Base-by-base conservation (phyloP, 2,888 invertebrate genomes). In the Ennomos fuscantarius region DNA sequence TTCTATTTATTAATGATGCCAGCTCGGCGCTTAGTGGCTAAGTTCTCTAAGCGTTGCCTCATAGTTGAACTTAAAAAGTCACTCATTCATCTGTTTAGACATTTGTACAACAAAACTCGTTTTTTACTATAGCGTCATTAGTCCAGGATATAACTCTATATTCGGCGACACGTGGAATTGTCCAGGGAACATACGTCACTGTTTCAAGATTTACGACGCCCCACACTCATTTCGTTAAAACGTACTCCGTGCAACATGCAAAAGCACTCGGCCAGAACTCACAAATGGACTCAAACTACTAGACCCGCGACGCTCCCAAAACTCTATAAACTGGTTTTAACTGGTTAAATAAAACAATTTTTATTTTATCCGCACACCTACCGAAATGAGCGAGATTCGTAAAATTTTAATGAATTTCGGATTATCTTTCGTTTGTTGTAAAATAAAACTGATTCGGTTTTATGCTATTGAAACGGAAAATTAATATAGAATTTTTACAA, bases 171-270 rank as follows among this genome's bases (percentile, higher is more conserved):
- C 52, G 57, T 57, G 62, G 56, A 63, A 65, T 54, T 56, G 63
- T 62, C 65, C 65, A 60, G 66, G 61, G 68, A 50, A 40, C 57
- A 58, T 69, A 73, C 76, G 78, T 81, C 81, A 70, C 79, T 76
- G 78, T 82, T 79, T 74, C 72, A 75, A 82, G 81, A 86, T 86
- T 84, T 87, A 86, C 82, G 83, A 81, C 61, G 70, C 61, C 67
- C 72, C 55, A 76, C 81, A 82, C 84, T 82, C 81, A 85, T 85
- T 84, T 79, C 78, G 80, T 81, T 82, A 79, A 78, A 84, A 84
- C 76, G 74, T 82, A 79, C 82, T 82, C 79, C 77, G 74, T 77
- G 80, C 78, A 79, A 87, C 87, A 87, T 80, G 86, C 81, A 84
- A 87, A 87, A 86, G 86, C 86, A 87, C 87, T 86, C 84, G 77